These are phyloP conservation scores for Numida meleagris DNA, from an alignment of 2,113 vertebrate species.

Conservation along the genomic window DNA sequence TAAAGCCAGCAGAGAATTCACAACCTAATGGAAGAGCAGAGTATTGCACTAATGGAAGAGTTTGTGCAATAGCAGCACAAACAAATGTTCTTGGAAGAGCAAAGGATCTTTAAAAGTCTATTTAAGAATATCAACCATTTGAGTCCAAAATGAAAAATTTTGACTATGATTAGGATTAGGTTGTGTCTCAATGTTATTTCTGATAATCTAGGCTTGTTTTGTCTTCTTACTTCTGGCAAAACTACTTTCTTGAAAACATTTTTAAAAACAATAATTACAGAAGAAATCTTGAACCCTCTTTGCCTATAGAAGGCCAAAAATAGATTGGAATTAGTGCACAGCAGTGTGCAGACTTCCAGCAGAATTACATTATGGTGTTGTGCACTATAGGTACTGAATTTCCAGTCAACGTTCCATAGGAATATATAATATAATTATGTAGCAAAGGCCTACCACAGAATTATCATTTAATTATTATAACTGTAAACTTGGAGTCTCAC, in stretches of 20 bases:
- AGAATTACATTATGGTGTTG: background rate
- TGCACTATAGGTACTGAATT: background rate
- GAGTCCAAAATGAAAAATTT: background rate
- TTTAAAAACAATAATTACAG: background rate
- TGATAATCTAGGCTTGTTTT: background rate
- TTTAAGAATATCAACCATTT: background rate
- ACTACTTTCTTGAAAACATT: background rate
- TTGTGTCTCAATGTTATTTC: background rate
- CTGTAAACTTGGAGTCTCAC: background rate
- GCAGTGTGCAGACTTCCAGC: background rate
- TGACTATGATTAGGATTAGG: fast-evolving
- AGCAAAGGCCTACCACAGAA: background rate
- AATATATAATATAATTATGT: background rate
- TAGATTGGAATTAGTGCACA: background rate
- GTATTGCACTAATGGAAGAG: background rate
- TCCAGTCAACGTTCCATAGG: background rate
- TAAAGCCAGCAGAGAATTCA: background rate
- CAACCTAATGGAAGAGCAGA: background rate
- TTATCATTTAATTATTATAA: background rate
- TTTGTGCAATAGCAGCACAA: no score
- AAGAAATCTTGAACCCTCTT: background rate
- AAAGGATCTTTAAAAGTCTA: background rate
- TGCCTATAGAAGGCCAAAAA: background rate
- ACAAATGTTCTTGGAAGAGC: background rate
- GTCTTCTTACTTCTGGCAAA: background rate